phyloP scores from a whole-genome alignment of 2,888 invertebrate species.

The Schizaphis graminum region DNA sequence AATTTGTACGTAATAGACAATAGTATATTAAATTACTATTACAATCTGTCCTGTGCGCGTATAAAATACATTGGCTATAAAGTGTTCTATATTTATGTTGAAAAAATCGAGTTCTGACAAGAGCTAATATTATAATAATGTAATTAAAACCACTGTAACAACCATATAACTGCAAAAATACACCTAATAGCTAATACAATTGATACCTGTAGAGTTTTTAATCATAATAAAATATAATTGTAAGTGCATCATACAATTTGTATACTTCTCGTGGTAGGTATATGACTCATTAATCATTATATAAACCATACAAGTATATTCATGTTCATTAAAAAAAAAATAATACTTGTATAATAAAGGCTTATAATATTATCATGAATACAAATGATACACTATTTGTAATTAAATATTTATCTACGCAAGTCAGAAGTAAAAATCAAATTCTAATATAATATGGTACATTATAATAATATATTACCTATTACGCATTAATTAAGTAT shows the following conservation, averaged over 20 bases:
- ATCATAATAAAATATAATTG: background rate
- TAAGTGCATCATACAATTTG: background rate
- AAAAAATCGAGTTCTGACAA: background rate
- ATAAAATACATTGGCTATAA: background rate
- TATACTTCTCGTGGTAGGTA: background rate
- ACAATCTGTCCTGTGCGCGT: constrained; percentile 7
- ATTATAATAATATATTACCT: too few species aligned
- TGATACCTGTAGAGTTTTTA: background rate
- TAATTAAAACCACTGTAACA: background rate
- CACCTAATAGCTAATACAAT: background rate
- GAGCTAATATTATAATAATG: background rate
- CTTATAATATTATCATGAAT: background rate
- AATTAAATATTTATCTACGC: background rate
- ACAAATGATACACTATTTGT: background rate
- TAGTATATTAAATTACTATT: constrained; percentile 55
- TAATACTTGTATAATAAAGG: background rate
- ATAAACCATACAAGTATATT: background rate
- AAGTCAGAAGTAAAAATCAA: background rate
- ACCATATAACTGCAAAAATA: background rate
- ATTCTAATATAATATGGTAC: background rate
- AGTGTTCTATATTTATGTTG: background rate
- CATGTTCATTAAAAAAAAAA: background rate
- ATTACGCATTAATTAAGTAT: background rate
- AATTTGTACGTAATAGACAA: constrained; percentile 7
- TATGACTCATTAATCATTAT: background rate